phyloP scores from a whole-genome alignment of 1,140 invertebrate genomes.

The Drosophila biarmipes region DNA sequence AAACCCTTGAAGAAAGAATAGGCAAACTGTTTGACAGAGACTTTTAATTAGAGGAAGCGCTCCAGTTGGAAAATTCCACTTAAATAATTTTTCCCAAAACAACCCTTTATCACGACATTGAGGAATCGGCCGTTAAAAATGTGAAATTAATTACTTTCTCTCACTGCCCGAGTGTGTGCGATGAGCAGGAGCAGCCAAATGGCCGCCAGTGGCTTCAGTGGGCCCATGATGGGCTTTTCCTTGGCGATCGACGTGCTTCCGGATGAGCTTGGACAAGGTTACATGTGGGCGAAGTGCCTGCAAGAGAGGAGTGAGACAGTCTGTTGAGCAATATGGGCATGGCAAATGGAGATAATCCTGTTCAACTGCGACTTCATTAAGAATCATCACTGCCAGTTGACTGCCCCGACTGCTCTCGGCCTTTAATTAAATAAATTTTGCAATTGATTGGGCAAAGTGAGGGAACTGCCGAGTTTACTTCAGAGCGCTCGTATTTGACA shows the following conservation, averaged over 20 bases:
- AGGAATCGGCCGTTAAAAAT: no score
- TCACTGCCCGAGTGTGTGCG: constrained; percentile 39
- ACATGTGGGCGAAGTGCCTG: constrained; percentile 21
- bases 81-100: no score
- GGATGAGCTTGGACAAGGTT: constrained; percentile 7
- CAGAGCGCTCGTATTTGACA: constrained; percentile 32
- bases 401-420: constrained; percentile 11
- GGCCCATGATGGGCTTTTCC: constrained; percentile 57
- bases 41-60: no score
- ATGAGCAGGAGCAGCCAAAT: constrained; percentile 48
- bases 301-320: not conserved
- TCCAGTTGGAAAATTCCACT: no score
- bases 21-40: no score
- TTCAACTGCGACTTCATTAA: constrained; percentile 39
- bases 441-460: constrained; percentile 58
- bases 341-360: constrained; percentile 11
- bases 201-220: constrained; percentile 18
- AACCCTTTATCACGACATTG: no score
- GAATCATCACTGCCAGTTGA: constrained; percentile 28
- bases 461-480: constrained; percentile 20
- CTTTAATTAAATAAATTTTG: constrained; percentile 53
- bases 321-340: not conserved
- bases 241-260: constrained; percentile 14
- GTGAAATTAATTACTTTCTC: constrained; percentile 47
- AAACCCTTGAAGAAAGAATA: no score